Evolutionary conservation across 2,797 vertebrate genomes (phyloP), one percentile per base, ranked within the genome.

Genomic region (Lates japonicus): DNA sequence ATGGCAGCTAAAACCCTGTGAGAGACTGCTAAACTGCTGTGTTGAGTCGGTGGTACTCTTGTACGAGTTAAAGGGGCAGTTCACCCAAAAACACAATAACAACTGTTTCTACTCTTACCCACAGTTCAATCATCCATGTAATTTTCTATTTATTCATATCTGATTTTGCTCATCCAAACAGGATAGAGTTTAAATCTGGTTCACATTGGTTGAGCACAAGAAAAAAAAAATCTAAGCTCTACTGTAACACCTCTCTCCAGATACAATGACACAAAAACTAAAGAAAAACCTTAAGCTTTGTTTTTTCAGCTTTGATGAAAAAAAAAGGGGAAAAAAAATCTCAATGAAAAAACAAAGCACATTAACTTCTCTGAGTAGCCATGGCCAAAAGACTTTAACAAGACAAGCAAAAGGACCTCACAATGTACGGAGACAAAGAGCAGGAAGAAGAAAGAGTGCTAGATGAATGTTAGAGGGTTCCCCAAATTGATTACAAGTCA

Each of bases 1-100:
- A 84, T 63, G 63, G 84, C 73, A 81, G 80, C 68, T 76, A n/a
- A 86, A 80, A 78, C 29, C 22, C 58, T 41, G 71, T 29, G 41
- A 81, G 68, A 82, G 41, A 48, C 76, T 4, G 44, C 58, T 68
- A 57, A 62, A 49, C 65, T 19, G 44, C 65, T 49, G 69, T 0
- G 58, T 39, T 3, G 22, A 8, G 66, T 61, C 41, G 1, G 59
- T 61, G 33, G 57, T n/a, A 51, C 55, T 57, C 17, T 57, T 7
- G 0, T 39, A 35, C n/a, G 49, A 31, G 68, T 74, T 80, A 66
- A 79, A 72, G n/a, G 39, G 25, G 37, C 35, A 61, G 19, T 25
- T 69, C 31, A n/a, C 51, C 33, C 25, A 31, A 63, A 72, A 25
- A 29, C 3, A 25, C 7, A 12, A 8, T 25, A 16, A 39, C 37